Percentiles rank a stretch among this genome's conserved stretches.
Evolutionary conservation across 2,888 invertebrate genomes (phyloP).

Genomic region (Nemotelus pantherinus): DNA sequence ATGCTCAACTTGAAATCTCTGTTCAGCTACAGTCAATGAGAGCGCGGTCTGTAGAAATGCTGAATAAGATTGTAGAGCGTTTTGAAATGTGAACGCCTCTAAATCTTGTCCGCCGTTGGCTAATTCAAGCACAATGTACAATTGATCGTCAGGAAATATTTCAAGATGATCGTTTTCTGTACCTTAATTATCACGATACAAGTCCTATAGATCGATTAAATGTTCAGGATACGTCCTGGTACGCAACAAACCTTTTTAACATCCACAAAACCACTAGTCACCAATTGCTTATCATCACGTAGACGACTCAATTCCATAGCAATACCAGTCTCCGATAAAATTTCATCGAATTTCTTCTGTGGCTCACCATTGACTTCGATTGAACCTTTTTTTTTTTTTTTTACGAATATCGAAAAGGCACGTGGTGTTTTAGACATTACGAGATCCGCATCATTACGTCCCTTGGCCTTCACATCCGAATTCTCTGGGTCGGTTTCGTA

Average conservation of each 20-base stretch:
- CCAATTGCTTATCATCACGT: constrained; percentile 69
- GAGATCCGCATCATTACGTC: too few relatives aligned
- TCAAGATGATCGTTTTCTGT: neutral
- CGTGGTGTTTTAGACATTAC: too few relatives aligned
- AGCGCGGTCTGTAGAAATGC: constrained; percentile 75
- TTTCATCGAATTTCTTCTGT: constrained; percentile 88
- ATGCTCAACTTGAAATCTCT: constrained; percentile 72
- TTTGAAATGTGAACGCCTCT: neutral
- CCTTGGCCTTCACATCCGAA: too few relatives aligned
- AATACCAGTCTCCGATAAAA: constrained; percentile 91
- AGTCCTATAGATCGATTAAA: constrained; percentile 84
- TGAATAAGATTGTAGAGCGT: constrained; percentile 75
- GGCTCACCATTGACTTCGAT: constrained; percentile 84
- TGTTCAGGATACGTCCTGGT: constrained; percentile 58
- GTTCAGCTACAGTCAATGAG: neutral
- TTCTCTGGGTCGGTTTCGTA: too few relatives aligned
- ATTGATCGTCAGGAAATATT: neutral
- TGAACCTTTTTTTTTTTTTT: too few relatives aligned
- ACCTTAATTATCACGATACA: constrained; percentile 63
- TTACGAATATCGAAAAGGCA: too few relatives aligned
- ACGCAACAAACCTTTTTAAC: neutral
- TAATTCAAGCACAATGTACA: neutral
- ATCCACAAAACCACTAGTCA: constrained; percentile 50
- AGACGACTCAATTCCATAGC: constrained; percentile 85
- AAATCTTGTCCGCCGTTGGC: neutral